Evolutionary conservation across 2,797 vertebrate genomes (phyloP), one percentile per base, ranked within the genome.

Genomic region (Sparus aurata): DNA sequence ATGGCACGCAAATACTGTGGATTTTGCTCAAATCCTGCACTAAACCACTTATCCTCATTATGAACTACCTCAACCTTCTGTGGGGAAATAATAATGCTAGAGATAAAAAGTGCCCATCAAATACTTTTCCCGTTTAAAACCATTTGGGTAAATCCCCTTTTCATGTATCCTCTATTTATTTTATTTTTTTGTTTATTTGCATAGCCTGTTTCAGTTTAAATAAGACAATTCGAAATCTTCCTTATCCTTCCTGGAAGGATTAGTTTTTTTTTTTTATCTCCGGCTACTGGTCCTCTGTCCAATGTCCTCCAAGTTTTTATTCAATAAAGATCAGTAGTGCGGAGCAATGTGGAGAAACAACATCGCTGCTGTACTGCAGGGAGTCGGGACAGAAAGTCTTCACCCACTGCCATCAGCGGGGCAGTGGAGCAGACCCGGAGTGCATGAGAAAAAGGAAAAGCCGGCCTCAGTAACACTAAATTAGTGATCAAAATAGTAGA

Each of bases 251-350:
- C 64, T 74, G 17, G 15, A 75, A 86, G 64, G n/a, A 74, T 73
- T 5, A 30, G 8, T 12, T 79, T 77, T 38, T 38, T 79, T 77
- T 79, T 34, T 79, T 77, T 38, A 69, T 85, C 62, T 77, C 61
- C 27, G n/a, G 46, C 41, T 63, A 17, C 62, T 57, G 60, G 52
- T 64, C 47, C 54, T 73, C 55, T 25, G 52, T 64, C 69, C 58
- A 58, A 9, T 66, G 45, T 81, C 76, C 72, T 77, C 30, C 61
- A 77, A 77, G 52, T 80, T 88, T 55, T 55, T 73, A 66, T 85
- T 81, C 85, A 85, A 82, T 82, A 82, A 82, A 87, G 80, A 78
- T 69, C 85, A 88, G 68, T 38, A 71, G 85, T 68, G 89, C 84
- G 54, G 75, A 89, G 67, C 70, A 55, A 78, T 74, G 73, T 84